Evolutionary conservation across 2,888 invertebrate genomes (phyloP), one percentile per base, ranked within the genome.

Genomic region (Tetragonisca angustula): DNA sequence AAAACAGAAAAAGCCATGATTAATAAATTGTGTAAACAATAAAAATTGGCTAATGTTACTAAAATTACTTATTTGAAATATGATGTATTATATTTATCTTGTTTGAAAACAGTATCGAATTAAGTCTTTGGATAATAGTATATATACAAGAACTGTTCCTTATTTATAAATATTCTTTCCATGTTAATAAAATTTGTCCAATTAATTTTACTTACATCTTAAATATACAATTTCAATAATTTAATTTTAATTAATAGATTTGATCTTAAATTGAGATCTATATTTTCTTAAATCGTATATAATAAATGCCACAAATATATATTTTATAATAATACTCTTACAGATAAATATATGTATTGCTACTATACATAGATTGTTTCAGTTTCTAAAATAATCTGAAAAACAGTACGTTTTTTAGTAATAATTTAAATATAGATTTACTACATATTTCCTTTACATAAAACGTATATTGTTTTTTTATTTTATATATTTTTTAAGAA

Each of bases 251-350:
- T 77, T 65, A 68, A 85, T 76, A 79, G 68, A 76, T 85, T 86
- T 85, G 87, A 84, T 78, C 87, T 87, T 77, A 85, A 83, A 83
- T 65, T 90, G 90, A 90, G 90, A 90, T 90, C 90, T 88, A 86
- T 86, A 81, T 76, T 77, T 76, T 67, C 86, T 85, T 88, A 86
- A 81, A 79, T 52, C 50, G 75, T 83, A 86, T 62, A 54, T 73
- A 50, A 81, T 83, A 88, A 85, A 85, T 87, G 89, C 81, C 70
- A 83, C 67, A 80, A 85, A 83, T 74, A 72, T 78, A 70, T 70
- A 67, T 71, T 69, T 52, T 24, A 67, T 56, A 70, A 73, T 83
- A 65, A 76, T 70, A 76, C 61, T 76, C 36, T 21, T 68, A 79
- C 54, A 70, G 54, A 69, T 65, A 76, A 75, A 50, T 81, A 76